These are phyloP conservation scores for Sebastiscus tertius DNA, from an alignment of 2,797 vertebrate genomes.

Conservation along the genomic window DNA sequence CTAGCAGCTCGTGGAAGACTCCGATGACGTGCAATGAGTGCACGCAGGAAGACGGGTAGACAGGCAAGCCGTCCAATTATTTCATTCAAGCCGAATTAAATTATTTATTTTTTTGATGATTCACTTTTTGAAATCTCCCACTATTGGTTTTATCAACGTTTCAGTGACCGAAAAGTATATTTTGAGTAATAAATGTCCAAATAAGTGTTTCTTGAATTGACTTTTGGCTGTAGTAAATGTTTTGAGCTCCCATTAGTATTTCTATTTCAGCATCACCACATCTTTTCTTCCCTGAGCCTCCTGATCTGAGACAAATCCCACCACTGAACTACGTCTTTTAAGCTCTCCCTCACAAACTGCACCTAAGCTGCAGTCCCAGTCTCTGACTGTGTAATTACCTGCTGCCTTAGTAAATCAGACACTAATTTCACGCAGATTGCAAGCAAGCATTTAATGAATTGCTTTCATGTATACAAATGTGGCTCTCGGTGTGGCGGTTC, in stretches of 20 bases:
- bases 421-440: slow-evolving; percentile 47
- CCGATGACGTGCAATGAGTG: too few relatives aligned
- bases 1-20: too few relatives aligned
- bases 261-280: not conserved
- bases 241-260: slow-evolving; percentile 1
- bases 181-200: not conserved
- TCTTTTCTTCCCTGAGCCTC: not conserved
- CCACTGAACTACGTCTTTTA: not conserved
- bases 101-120: too few relatives aligned
- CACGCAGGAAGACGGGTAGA: too few relatives aligned
- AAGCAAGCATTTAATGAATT: slow-evolving; percentile 36
- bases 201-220: not conserved
- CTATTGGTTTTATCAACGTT: not conserved
- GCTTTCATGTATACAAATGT: slow-evolving; percentile 37
- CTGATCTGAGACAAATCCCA: not conserved
- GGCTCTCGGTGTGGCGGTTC: not conserved
- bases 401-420: slow-evolving; percentile 24
- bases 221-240: not conserved
- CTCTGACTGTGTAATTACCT: slow-evolving; percentile 40
- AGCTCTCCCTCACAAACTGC: not conserved
- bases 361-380: not conserved
- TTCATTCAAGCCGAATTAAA: too few relatives aligned
- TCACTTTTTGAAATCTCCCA: not conserved
- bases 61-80: too few relatives aligned
- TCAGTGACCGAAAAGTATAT: not conserved